Conservation (phyloP, 2,888 invertebrate species). For the Pandemis corylana region DNA sequence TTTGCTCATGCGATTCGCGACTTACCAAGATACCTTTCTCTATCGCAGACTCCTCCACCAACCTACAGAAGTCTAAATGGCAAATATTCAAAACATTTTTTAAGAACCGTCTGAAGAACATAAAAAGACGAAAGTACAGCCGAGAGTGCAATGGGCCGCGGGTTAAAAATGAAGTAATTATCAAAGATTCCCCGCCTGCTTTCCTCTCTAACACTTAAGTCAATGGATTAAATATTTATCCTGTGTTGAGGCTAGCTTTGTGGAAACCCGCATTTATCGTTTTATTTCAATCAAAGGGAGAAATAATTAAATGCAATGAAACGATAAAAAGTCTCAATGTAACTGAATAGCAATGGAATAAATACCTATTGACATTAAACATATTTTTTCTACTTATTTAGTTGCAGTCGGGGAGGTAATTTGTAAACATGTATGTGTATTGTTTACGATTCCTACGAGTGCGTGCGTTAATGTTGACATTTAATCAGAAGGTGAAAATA, state of each 20-base stretch:
- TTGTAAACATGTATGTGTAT: constrained; percentile 17
- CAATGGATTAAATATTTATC: neutral
- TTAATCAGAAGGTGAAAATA: neutral
- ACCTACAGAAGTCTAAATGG: constrained; percentile 65
- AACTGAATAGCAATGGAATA: neutral
- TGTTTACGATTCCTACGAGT: neutral
- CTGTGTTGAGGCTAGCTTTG: neutral
- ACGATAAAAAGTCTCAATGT: neutral
- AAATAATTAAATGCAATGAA: too few species aligned
- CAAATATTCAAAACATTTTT: constrained; percentile 57
- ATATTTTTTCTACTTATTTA: neutral
- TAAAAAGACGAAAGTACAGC: constrained; percentile 22
- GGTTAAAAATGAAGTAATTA: constrained; percentile 37
- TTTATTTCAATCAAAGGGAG: neutral
- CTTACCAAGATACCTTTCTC: constrained; percentile 59
- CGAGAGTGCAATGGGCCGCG: constrained; percentile 42
- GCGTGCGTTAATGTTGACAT: neutral
- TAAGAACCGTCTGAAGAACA: constrained; percentile 52
- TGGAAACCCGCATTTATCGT: neutral
- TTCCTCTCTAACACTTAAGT: neutral
- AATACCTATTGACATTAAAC: neutral
- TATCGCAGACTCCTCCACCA: constrained; percentile 63
- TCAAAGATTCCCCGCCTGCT: neutral
- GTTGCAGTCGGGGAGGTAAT: neutral
- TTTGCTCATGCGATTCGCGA: constrained; percentile 51